Evolutionary conservation across 2,113 vertebrate genomes (phyloP).

Genomic region (Xiphorhynchus elegans): DNA sequence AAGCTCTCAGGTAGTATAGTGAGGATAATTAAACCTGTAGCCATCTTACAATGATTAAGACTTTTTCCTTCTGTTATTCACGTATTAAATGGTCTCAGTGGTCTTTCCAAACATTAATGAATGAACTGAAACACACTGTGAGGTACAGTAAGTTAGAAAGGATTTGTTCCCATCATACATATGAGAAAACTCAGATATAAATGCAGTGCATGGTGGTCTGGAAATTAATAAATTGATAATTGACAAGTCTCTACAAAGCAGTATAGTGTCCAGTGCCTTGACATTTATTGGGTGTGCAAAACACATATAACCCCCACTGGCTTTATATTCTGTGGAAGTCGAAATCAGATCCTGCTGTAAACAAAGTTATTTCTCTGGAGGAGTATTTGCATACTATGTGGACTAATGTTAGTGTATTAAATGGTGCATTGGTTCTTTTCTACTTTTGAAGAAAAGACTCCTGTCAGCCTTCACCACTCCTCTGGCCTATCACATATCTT

Average conservation of each 20-base stretch:
- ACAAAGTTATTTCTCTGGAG: not conserved
- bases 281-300: slow-evolving; percentile 8
- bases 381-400: not conserved
- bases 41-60: not conserved
- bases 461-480: not conserved
- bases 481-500: not conserved
- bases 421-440: not conserved
- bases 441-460: not conserved
- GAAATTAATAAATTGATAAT: not conserved
- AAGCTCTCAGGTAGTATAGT: not conserved
- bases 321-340: not conserved
- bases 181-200: not conserved
- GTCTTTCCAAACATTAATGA: slow-evolving; percentile 3
- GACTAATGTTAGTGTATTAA: not conserved
- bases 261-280: not conserved
- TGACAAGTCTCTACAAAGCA: not conserved
- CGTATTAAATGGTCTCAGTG: not conserved
- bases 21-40: slow-evolving; percentile 22
- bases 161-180: not conserved
- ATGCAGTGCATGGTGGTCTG: not conserved
- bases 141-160: not conserved
- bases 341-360: slow-evolving; percentile 15
- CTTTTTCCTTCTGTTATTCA: not conserved
- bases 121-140: not conserved
- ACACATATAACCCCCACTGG: not conserved